phyloP scores from a whole-genome alignment of 2,113 vertebrate genomes.

The Anser cygnoides region DNA sequence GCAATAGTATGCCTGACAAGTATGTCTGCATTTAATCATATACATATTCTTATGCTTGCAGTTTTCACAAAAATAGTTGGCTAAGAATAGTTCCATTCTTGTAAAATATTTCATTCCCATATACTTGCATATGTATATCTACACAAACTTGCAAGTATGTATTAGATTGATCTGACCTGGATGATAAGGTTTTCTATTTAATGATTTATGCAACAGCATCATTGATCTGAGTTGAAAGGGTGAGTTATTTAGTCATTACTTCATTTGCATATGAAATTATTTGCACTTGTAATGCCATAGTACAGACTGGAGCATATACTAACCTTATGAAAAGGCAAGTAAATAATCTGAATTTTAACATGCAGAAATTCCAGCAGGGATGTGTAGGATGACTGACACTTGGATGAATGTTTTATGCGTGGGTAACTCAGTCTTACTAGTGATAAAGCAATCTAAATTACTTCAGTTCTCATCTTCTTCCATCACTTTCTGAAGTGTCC shows the following conservation, averaged over 20 bases:
- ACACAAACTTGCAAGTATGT: background rate
- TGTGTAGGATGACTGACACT: background rate
- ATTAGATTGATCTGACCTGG: background rate
- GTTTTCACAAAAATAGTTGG: background rate
- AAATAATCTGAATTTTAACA: background rate
- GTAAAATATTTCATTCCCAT: background rate
- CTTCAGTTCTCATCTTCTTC: background rate
- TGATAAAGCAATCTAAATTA: background rate
- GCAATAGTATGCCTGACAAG: background rate
- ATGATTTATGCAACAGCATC: background rate
- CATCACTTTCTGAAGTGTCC: background rate
- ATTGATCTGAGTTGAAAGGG: background rate
- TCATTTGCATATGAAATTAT: background rate
- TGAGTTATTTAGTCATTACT: background rate
- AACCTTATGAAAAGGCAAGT: background rate
- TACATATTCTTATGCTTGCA: background rate
- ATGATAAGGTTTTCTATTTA: background rate
- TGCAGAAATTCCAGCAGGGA: background rate
- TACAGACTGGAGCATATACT: background rate
- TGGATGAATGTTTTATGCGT: background rate
- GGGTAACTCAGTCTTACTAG: background rate
- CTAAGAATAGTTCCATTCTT: background rate
- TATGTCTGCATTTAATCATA: background rate
- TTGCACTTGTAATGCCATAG: background rate
- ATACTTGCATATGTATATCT: accelerated